Evolutionary conservation across 1,140 invertebrate species (phyloP), one percentile per base, ranked within the genome.

Genomic region (Phymorhynchus buccinoides): DNA sequence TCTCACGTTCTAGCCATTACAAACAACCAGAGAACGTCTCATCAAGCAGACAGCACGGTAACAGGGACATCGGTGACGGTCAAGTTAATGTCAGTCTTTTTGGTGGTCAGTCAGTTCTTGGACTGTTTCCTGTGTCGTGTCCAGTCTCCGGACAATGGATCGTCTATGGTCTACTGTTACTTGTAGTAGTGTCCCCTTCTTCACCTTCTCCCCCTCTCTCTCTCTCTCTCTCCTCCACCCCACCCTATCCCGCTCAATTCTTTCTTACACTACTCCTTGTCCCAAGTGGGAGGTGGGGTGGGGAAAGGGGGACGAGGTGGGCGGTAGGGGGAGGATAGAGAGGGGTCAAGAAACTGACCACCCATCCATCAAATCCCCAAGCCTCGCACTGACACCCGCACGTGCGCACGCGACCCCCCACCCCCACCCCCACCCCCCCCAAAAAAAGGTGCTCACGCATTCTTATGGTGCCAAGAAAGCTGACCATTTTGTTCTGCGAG

Each of bases 301-400:
- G n/a, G n/a, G n/a, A n/a, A n/a, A n/a, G n/a, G n/a, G n/a, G n/a
- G n/a, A n/a, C n/a, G n/a, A n/a, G n/a, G n/a, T n/a, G n/a, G n/a
- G n/a, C n/a, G n/a, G n/a, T n/a, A n/a, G n/a, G n/a, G n/a, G n/a
- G n/a, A n/a, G n/a, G n/a, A n/a, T n/a, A n/a, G n/a, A n/a, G n/a
- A n/a, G n/a, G n/a, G n/a, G n/a, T n/a, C n/a, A n/a, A n/a, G 22
- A 27, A 14, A 62, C 56, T 62, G 56, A 62, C 56, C 56, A 62
- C 56, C n/a, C 56, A 62, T 62, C 56, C 56, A 62, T 62, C 56
- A 62, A n/a, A 9, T 62, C 56, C 56, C 56, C 56, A n/a, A n/a
- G 56, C 56, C 56, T 62, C 56, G 56, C 56, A 27, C 56, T 62
- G 56, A 62, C 56, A 62, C 56, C 56, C 56, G 56, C 56, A 62